Conservation (phyloP, 2,888 invertebrate species). For the Oscheius myriophilus region DNA sequence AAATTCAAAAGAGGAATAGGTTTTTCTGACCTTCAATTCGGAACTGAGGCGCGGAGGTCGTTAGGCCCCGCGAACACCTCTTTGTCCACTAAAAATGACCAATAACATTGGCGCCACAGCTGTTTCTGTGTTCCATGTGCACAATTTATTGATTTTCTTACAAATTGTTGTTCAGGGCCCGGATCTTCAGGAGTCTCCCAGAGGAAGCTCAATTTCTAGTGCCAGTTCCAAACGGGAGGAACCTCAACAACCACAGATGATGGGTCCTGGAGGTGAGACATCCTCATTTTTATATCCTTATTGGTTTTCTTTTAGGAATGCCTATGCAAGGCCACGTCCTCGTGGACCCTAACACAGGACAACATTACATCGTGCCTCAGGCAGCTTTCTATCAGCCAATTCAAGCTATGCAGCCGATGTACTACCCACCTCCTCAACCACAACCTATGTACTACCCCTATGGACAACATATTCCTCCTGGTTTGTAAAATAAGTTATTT, state of each 20-base stretch:
- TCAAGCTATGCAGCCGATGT: constrained; percentile 45
- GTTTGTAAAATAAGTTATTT: neutral
- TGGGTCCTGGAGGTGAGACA: constrained; percentile 11
- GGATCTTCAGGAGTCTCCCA: constrained; percentile 29
- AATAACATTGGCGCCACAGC: too few species aligned
- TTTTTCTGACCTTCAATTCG: too few species aligned
- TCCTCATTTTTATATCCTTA: neutral
- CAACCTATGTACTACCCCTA: constrained; percentile 43
- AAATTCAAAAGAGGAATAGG: too few species aligned
- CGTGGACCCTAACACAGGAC: constrained; percentile 52
- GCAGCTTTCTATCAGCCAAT: constrained; percentile 49
- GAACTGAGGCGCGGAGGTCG: too few species aligned
- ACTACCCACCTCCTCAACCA: constrained; percentile 47
- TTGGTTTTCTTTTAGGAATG: constrained; percentile 34
- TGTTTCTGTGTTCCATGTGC: too few species aligned
- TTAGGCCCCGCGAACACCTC: too few species aligned
- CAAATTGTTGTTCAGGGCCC: constrained; percentile 18
- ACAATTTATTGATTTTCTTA: too few species aligned
- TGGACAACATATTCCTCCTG: constrained; percentile 25
- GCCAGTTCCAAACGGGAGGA: neutral
- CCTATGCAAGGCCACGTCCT: constrained; percentile 51
- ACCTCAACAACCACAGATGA: too few species aligned
- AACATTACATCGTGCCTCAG: constrained; percentile 54
- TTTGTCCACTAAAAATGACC: too few species aligned
- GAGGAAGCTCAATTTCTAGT: constrained; percentile 16